A percentile compares a stretch with the other conserved stretches of the same genome.
phyloP scores from a whole-genome alignment of 2,888 invertebrate species.

The Rhagonycha lutea region DNA sequence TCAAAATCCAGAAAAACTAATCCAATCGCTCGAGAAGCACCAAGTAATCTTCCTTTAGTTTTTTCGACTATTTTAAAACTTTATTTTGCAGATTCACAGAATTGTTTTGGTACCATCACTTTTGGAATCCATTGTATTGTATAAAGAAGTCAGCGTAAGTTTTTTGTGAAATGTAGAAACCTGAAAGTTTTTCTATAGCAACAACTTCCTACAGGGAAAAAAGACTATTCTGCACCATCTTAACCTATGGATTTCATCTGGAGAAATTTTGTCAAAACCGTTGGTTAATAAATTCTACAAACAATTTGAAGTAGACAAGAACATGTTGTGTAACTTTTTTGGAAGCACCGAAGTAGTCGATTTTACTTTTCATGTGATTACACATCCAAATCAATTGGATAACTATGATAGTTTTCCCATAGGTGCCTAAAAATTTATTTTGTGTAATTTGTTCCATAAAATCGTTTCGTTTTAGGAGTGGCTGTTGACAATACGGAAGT shows the following conservation, averaged over 20 bases:
- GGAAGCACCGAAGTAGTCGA: conserved; percentile 94
- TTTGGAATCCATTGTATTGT: conserved; percentile 78
- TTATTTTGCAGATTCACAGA: conserved; percentile 70
- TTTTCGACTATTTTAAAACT: no score
- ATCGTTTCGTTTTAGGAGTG: conserved; percentile 67
- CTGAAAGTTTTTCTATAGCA: no score
- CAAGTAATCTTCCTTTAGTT: no score
- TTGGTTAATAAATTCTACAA: conserved; percentile 77
- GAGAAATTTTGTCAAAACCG: conserved; percentile 76
- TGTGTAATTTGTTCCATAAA: no score
- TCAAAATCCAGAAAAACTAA: conserved; percentile 71
- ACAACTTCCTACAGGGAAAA: no score
- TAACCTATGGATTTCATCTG: conserved; percentile 86
- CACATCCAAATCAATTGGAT: conserved; percentile 63
- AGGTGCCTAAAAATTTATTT: no score
- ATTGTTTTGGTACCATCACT: conserved; percentile 84
- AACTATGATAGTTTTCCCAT: conserved; percentile 76
- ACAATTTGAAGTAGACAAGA: conserved; percentile 66
- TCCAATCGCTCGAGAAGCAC: not conserved
- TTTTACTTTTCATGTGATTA: conserved; percentile 77
- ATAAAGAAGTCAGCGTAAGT: conserved; percentile 64
- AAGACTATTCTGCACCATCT: conserved; percentile 61
- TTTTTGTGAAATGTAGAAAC: no score
- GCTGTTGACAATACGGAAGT: conserved; percentile 80
- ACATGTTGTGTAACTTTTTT: conserved; percentile 82